A percentile compares a stretch with the other conserved stretches of the same genome.
Evolutionary conservation across 2,888 invertebrate genomes (phyloP).

Genomic region (Gisinianus flammeolus): DNA sequence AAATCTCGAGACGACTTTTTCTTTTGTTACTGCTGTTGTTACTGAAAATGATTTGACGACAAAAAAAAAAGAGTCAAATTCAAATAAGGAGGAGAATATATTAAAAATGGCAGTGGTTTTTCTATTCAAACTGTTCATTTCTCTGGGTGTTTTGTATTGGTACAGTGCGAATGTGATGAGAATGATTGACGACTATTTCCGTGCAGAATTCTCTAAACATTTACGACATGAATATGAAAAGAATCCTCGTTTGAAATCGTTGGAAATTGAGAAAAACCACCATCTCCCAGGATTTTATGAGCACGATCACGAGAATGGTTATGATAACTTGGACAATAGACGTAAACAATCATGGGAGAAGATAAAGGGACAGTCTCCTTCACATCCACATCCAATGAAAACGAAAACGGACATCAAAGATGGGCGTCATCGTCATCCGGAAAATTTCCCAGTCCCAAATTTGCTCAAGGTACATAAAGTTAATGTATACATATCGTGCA

Average conservation of each 20-base stretch:
- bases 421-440: no score
- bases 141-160: conserved; percentile 72
- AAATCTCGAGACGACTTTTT: no score
- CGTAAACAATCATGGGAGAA: background rate
- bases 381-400: no score
- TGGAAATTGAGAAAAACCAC: background rate
- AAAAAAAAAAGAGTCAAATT: no score
- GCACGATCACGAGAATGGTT: background rate
- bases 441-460: no score
- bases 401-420: no score
- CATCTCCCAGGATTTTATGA: background rate
- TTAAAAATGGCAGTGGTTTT: conserved; percentile 45
- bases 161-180: conserved; percentile 74
- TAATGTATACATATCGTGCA: no score
- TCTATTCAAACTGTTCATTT: conserved; percentile 45
- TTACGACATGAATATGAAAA: conserved; percentile 46
- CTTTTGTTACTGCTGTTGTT: no score
- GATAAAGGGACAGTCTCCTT: background rate
- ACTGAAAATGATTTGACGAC: no score
- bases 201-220: conserved; percentile 70
- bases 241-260: background rate
- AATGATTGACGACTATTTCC: conserved; percentile 77
- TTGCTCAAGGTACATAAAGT: no score
- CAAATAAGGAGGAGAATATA: no score
- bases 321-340: background rate